Base-by-base conservation (phyloP, 2,888 invertebrate species). In the Cheilosia pagana region DNA sequence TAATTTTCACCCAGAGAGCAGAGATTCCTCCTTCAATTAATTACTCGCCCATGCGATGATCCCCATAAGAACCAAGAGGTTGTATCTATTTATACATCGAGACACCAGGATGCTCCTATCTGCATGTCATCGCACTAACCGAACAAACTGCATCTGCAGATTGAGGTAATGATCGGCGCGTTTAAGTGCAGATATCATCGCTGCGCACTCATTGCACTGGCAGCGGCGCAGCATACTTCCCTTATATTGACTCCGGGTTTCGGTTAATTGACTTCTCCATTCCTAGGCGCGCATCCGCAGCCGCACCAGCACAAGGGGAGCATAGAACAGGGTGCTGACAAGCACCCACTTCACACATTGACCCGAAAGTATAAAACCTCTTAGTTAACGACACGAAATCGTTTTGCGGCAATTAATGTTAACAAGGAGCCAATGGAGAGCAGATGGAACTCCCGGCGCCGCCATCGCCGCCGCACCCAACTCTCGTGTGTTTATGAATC, bases 181-280 rank as follows among this genome's bases (percentile, higher is more conserved):
- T 81, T 85, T 85, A 85, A 85, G 85, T 85, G 85, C 85, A 85
- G 85, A 81, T 85, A 85, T 85, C 85, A 85, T 85, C 85, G 59
- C 85, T 21, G 71, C 70, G 81, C 85, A 85, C 85, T 85, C 81
- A 85, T 85, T 81, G 28, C 28, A 8, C 28, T 28, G n/a, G 85
- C 85, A 75, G 81, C 85, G 71, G 55, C 28, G n/a, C 16, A 76
- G 7, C 7, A 75, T 76, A 76, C 81, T 81, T 85, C 81, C 75
- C 85, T 81, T 71, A 85, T 71, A 85, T 81, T 85, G 75, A 85
- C 68, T 77, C 55, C 50, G 71, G 75, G 65, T 52, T 76, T 60
- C 48, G 23, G 65, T 76, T 85, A 85, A 85, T 85, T 85, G 85
- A 85, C 85, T 85, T 76, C 79, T 85, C 71, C 71, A 81, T 76